phyloP scores from a whole-genome alignment of 1,140 invertebrate genomes.

The Caenorhabditis inopinata region DNA sequence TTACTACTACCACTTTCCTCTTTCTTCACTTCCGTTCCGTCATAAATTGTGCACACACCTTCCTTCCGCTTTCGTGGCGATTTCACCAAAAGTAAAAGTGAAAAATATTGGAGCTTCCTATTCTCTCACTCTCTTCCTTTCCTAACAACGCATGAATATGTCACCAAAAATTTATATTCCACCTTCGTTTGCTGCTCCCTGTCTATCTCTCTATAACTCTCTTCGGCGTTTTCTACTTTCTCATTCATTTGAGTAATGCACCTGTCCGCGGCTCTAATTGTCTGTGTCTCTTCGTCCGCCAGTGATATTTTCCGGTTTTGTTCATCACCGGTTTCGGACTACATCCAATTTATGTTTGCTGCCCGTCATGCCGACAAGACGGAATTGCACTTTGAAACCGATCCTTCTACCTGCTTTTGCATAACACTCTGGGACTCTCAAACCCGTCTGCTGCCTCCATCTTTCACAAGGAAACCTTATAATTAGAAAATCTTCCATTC shows the following conservation, averaged over 20 bases:
- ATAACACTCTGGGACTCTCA: too few relatives aligned
- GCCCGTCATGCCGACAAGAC: background rate
- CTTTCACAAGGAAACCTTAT: background rate
- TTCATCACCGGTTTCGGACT: background rate
- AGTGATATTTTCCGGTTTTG: background rate
- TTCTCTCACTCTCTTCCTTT: background rate
- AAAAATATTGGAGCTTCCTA: background rate
- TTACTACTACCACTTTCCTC: background rate
- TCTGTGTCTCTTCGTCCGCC: background rate
- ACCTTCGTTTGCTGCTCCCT: background rate
- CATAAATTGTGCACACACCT: slow-evolving; percentile 16
- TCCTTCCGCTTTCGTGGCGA: slow-evolving; percentile 8
- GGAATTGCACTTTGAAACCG: slow-evolving; percentile 31
- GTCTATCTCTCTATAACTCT: background rate
- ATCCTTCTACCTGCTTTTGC: slow-evolving; percentile 19
- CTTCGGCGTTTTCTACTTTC: background rate
- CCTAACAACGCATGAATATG: background rate
- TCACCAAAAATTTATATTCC: slow-evolving; percentile 26
- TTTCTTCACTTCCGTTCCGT: background rate
- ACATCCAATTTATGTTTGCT: slow-evolving; percentile 20
- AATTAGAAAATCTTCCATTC: background rate
- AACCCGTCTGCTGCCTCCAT: background rate
- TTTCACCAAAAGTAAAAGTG: background rate
- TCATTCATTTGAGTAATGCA: slow-evolving; percentile 32
- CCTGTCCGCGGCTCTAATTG: slow-evolving; percentile 23